These are phyloP conservation scores for Kradibia gibbosae DNA, from an alignment of 1,140 invertebrate species.

Conservation along the genomic window DNA sequence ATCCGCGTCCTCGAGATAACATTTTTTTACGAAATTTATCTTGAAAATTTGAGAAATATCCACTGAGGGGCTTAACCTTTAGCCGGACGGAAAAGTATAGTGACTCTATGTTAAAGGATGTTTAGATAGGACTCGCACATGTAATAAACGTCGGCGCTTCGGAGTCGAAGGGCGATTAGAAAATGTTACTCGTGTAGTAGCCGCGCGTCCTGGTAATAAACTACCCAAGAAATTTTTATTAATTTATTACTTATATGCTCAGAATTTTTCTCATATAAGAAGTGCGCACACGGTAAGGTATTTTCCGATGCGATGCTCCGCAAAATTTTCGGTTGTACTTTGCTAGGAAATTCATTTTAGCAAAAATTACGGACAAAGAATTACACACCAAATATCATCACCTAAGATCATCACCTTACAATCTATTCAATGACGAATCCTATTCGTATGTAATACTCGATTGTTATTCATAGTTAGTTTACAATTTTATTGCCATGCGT, in stretches of 20 bases:
- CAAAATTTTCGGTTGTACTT: background rate
- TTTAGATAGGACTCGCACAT: constrained; percentile 37
- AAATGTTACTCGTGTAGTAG: constrained; percentile 11
- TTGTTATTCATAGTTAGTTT: too few relatives aligned
- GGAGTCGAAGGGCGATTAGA: background rate
- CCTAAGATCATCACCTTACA: background rate
- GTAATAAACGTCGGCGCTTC: constrained; percentile 34
- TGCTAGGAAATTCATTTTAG: background rate
- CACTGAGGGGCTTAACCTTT: background rate
- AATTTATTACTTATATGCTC: constrained; percentile 34
- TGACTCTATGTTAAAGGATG: background rate
- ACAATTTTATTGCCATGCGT: too few relatives aligned
- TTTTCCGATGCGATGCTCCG: background rate
- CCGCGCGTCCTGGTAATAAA: constrained; percentile 15
- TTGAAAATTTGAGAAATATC: constrained; percentile 49
- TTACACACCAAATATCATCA: background rate
- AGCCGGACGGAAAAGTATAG: background rate
- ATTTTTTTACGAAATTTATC: constrained; percentile 40
- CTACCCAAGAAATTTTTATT: constrained; percentile 21
- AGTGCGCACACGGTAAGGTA: background rate
- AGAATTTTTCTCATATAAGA: constrained; percentile 11
- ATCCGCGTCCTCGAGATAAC: constrained; percentile 23
- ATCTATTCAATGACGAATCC: too few relatives aligned
- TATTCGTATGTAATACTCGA: too few relatives aligned
- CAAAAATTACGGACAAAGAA: background rate